Conservation (phyloP, 1,140 invertebrate genomes). For the Monochamus saltuarius region DNA sequence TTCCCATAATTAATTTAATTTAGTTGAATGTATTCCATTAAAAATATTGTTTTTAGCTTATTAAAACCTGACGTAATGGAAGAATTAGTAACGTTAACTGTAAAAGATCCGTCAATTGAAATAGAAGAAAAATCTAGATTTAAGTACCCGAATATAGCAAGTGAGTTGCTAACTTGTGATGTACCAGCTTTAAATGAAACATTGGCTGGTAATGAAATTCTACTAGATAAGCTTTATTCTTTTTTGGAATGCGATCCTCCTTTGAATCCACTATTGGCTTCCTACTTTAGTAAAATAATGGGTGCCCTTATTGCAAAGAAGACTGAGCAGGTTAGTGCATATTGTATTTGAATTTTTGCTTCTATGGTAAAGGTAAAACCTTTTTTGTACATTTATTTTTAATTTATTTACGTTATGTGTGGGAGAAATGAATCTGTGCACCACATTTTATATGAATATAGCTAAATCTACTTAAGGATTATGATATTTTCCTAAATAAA, state of each 20-base stretch:
- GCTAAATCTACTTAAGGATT: too few relatives aligned
- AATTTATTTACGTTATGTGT: too few relatives aligned
- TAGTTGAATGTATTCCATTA: not conserved
- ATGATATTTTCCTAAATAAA: too few relatives aligned
- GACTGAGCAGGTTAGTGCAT: conserved; percentile 65
- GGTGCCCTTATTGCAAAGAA: conserved; percentile 81
- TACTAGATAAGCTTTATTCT: conserved; percentile 82
- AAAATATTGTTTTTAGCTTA: conserved; percentile 63
- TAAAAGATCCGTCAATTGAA: conserved; percentile 77
- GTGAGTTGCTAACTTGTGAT: conserved; percentile 90
- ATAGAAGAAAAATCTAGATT: conserved; percentile 77
- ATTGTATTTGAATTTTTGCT: conserved; percentile 3
- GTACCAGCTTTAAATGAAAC: conserved; percentile 82
- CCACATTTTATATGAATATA: too few relatives aligned
- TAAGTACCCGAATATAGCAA: conserved; percentile 89
- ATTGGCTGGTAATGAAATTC: conserved; percentile 72
- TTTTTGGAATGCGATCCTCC: conserved; percentile 85
- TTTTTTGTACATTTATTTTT: too few relatives aligned
- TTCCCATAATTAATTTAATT: conserved; percentile 3
- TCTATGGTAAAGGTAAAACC: too few relatives aligned
- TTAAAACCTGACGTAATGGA: conserved; percentile 79
- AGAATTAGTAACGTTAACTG: conserved; percentile 83
- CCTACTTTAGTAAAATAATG: conserved; percentile 94
- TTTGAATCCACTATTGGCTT: conserved; percentile 90
- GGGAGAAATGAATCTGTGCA: too few relatives aligned